A percentile compares a stretch with the other conserved stretches of the same genome.
Evolutionary conservation across 2,888 invertebrate genomes (phyloP).

Genomic region (Amphipoea lucens): DNA sequence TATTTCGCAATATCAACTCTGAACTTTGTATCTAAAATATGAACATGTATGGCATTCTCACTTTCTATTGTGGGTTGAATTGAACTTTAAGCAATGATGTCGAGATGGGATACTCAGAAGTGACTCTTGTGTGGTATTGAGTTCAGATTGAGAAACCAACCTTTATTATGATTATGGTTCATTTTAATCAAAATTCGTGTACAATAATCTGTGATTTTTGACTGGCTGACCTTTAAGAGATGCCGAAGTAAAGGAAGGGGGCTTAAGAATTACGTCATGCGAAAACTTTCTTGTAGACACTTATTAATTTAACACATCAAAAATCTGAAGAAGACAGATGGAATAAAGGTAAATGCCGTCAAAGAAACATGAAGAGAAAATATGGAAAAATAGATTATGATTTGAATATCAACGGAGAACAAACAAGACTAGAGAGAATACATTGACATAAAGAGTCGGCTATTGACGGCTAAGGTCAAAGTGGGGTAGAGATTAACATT

Average conservation of each 20-base stretch:
- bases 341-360: constrained; percentile 11
- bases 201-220: constrained; percentile 15
- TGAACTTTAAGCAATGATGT: constrained; percentile 43
- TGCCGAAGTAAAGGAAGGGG: constrained; percentile 18
- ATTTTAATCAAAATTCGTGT: not conserved
- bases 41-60: constrained; percentile 49
- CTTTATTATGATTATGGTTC: not conserved
- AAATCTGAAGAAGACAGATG: constrained; percentile 12
- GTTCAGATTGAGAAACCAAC: constrained; percentile 26
- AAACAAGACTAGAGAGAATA: constrained; percentile 52
- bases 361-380: constrained; percentile 29
- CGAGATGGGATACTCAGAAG: constrained; percentile 21
- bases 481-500: constrained; percentile 42
- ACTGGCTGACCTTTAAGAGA: constrained; percentile 29
- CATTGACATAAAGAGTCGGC: constrained; percentile 42
- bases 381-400: constrained; percentile 40
- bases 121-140: constrained; percentile 20
- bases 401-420: constrained; percentile 47
- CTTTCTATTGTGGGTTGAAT: constrained; percentile 57
- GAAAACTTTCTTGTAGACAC: constrained; percentile 23
- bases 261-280: constrained; percentile 29
- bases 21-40: constrained; percentile 60
- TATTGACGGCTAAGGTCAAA: constrained; percentile 53
- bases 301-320: constrained; percentile 36
- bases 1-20: constrained; percentile 62